Base-by-base conservation (phyloP, 2,888 invertebrate genomes). In the Patella ulyssiponensis region DNA sequence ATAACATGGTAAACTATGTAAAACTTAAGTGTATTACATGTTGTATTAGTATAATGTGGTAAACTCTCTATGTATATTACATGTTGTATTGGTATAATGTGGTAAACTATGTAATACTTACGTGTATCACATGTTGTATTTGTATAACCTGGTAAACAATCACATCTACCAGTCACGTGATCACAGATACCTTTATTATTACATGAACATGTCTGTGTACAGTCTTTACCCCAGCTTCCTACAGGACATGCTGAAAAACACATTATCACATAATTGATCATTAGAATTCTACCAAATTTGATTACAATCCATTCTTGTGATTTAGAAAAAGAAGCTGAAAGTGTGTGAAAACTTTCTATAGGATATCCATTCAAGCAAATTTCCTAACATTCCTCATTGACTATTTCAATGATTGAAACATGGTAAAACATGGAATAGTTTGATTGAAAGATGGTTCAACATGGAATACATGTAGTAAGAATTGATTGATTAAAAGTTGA, bases 141-240 rank as follows among this genome's bases (percentile, higher is more conserved):
- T 5, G 79, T 84, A 78, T 83, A 89, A 0, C 89, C 89, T 12
- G 86, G 78, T 12, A 74, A 74, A 83, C 90, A 90, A 75, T 82
- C 82, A 82, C 90, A 90, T 1, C 58, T 73, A 7, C 91, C 91
- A 44, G 82, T 85, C 73, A 86, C 79, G 9, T 85, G 85, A 80
- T 88, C 82, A 85, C 90, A 91, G 20, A 78, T 81, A 23, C 88
- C 87, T 75, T 83, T 79, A 69, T 85, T 81, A 23, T 79, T 79
- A 83, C 91, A 91, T 52, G 84, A 71, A 83, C 90, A 91, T 4
- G 77, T 77, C 71, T 86, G 83, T 1, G 79, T 76, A 77, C 91
- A 91, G 20, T 82, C 81, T 69, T 75, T 78, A 11, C 90, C 91
- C 85, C 85, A 90, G 33, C 56, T 80, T 4, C 88, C 88, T 23